Evolutionary conservation across 2,888 invertebrate genomes (phyloP).

Genomic region (Nymphalis polychloros): DNA sequence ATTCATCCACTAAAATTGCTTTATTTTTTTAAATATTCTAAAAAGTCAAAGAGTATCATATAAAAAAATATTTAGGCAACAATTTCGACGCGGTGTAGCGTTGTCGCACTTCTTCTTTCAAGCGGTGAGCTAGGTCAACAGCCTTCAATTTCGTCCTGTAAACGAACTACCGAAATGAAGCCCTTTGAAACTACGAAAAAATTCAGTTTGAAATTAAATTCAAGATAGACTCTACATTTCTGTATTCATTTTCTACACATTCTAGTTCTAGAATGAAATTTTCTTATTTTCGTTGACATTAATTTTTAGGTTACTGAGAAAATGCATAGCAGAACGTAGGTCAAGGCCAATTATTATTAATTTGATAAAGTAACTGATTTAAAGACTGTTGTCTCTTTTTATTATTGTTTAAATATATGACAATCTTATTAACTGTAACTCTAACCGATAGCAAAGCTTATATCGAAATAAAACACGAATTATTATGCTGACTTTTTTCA

Average conservation of each 20-base stretch:
- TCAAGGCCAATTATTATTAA: background rate
- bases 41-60: background rate
- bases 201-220: conserved; percentile 5
- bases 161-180: conserved; percentile 22
- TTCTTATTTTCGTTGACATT: background rate
- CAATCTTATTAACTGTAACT: background rate
- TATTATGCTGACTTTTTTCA: background rate
- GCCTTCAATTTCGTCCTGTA: conserved; percentile 35
- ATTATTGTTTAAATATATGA: background rate
- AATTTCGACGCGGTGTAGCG: conserved; percentile 9
- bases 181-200: conserved; percentile 2
- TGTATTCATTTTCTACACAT: background rate
- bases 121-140: conserved; percentile 34
- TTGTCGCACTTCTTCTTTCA: conserved; percentile 5
- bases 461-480: background rate
- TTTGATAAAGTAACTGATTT: background rate
- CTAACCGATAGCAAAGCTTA: background rate
- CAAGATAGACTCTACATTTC: conserved; percentile 1
- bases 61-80: conserved; percentile 20
- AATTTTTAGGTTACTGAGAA: background rate
- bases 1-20: background rate
- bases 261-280: background rate
- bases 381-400: background rate
- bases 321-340: background rate
- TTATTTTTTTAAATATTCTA: background rate